Conservation (phyloP, 1,140 invertebrate species). For the Heliconius congener region DNA sequence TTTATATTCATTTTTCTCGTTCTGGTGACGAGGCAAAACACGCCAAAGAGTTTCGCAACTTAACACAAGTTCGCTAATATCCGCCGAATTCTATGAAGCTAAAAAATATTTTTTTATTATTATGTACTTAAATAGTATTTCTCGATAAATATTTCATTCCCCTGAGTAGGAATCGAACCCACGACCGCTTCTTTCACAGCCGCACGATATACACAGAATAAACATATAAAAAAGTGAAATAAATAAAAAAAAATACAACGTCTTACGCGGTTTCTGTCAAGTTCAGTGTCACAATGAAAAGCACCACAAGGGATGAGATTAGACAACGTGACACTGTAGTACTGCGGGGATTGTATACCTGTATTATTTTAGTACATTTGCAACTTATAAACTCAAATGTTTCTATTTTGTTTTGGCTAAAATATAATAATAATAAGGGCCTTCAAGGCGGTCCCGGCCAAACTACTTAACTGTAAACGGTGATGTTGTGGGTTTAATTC, state of each 20-base stretch:
- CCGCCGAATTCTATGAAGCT: no score
- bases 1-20: no score
- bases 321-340: constrained; percentile 2
- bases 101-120: no score
- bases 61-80: no score
- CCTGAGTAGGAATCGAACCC: no score
- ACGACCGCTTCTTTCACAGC: not conserved
- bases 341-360: not conserved
- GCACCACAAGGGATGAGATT: constrained; percentile 7
- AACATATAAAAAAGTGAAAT: not conserved
- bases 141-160: no score
- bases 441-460: no score
- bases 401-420: not conserved
- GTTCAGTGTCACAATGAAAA: constrained; percentile 11
- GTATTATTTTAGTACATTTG: constrained; percentile 5
- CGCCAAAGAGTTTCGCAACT: no score
- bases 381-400: not conserved
- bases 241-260: not conserved
- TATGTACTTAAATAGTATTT: no score
- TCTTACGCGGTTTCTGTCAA: not conserved
- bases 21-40: no score
- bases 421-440: not conserved
- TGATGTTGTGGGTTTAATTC: no score
- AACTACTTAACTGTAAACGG: no score
- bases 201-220: not conserved